Base-by-base conservation (phyloP, 2,113 vertebrate genomes). In the Ceratotherium simum region DNA sequence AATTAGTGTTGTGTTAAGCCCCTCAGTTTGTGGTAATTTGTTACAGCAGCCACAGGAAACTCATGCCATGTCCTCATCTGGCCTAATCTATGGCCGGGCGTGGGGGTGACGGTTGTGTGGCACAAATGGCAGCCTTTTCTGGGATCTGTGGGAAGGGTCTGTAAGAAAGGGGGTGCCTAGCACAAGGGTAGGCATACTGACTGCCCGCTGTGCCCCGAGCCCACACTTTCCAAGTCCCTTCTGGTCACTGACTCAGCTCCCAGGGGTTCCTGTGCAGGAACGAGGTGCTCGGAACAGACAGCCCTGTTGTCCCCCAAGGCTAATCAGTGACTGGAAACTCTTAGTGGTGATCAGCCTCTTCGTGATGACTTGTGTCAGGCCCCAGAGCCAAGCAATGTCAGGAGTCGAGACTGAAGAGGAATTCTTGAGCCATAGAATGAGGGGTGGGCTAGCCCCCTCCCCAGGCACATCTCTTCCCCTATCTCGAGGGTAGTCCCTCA, bases 331-430 rank as follows among this genome's bases (percentile, higher is more conserved):
- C 51, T 7, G 27, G 27, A 48, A 46, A 8, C 7, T 11, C 70
- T 39, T 8, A 2, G 21, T 18, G 16, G 0, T 16, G 3, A 8
- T 46, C 36, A 60, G 31, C 42, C 27, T 21, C 78, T 48, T 64
- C 1, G 13, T 9, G 18, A 21, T 2, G 1, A 3, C 21, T 14
- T 3, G 27, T 6, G 8, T 1, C 27, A 20, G 29, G 25, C 0
- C 51, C 39, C 16, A 17, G 75, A 46, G 8, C 25, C 1, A 31
- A 25, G 4, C 14, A 12, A 8, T 0, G 0, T 16, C 36, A 65
- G 36, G 23, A 39, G 18, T 42, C 39, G 8, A 39, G 21, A 33
- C 12, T 0, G 1, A 21, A 56, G 3, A n/a, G n/a, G 20, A 14
- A 8, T 79, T 79, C 54, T 83, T 1, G 46, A 36, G 6, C 56